Base-by-base conservation (phyloP, 1,140 invertebrate genomes). In the Trichonephila inaurata region DNA sequence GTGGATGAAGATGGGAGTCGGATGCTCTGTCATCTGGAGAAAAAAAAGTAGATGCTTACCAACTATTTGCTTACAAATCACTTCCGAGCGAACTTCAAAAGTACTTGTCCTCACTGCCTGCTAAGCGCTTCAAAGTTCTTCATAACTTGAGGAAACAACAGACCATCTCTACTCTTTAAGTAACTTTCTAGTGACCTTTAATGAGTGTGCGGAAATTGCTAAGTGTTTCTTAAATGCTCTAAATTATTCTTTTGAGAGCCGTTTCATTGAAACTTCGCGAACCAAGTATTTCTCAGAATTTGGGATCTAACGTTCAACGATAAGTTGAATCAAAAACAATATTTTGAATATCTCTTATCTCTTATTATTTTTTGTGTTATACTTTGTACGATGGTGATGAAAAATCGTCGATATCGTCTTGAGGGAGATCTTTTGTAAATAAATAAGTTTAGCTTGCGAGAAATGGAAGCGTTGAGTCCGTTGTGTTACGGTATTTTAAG, bases 101-200 rank as follows among this genome's bases (percentile, higher is more conserved):
- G 72, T 40, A 19, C 72, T 77, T 77, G 5, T 77, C 72, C 72
- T 33, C 72, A 77, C 72, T 40, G 12, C 10, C 1, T 18, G 33
- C 72, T 40, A 33, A 77, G 72, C 33, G 33, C 16, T 77, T 19
- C 51, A 3, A 33, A 33, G 14, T 28, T 33, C 72, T 77, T 77
- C 33, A 77, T 77, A 77, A 28, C 28, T 18, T 33, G 33, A 77
- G 33, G 18, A 77, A 72, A 77, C 28, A 69, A 69, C 66, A 69
- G 66, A 4, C 66, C n/a, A 12, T 24, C 66, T n/a, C 66, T 51
- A 51, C 51, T 51, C 10, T 66, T 66, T 51, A 58, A 85, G 51
- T 58, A 85, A 24, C 82, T 85, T 85, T 61, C 21, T 28, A 24
- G 83, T 85, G 83, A 85, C 83, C 83, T 85, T 12, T 85, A 61